Evolutionary conservation across 2,113 vertebrate genomes (phyloP).

Genomic region (Colius striatus): DNA sequence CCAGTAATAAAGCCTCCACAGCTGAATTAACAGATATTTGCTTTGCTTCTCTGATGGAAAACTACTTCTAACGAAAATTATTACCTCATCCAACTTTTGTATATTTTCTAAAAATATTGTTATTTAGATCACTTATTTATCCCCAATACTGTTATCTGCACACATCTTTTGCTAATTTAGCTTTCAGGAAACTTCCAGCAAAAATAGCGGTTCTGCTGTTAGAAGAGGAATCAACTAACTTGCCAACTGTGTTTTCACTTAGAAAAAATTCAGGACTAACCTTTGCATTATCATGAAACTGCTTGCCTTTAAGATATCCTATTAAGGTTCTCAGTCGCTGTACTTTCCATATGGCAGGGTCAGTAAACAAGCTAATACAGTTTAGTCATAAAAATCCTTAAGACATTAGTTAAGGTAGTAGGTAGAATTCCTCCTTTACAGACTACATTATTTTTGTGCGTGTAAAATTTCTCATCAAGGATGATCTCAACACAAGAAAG

Average conservation of each 20-base stretch:
- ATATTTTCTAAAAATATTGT: slow-evolving; percentile 40
- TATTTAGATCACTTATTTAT: background rate
- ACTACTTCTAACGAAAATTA: slow-evolving; percentile 16
- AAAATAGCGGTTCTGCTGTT: background rate
- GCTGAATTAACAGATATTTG: slow-evolving; percentile 11
- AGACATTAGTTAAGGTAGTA: background rate
- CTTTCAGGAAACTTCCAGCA: background rate
- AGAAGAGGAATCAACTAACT: background rate
- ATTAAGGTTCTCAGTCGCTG: slow-evolving; percentile 27
- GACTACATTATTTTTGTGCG: slow-evolving; percentile 5
- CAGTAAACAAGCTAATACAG: slow-evolving; percentile 5
- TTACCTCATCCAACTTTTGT: slow-evolving; percentile 5
- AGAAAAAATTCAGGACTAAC: slow-evolving; percentile 21
- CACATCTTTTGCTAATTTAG: background rate
- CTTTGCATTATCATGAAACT: slow-evolving; percentile 34
- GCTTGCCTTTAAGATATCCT: slow-evolving; percentile 16
- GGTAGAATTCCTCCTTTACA: background rate
- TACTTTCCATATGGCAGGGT: slow-evolving; percentile 21
- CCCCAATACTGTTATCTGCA: background rate
- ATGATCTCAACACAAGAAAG: slow-evolving; percentile 45
- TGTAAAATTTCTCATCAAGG: slow-evolving; percentile 5
- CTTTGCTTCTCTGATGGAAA: background rate
- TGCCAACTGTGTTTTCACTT: background rate
- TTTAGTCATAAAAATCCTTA: background rate
- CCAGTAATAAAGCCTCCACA: slow-evolving; percentile 1